Evolutionary conservation across 2,888 invertebrate genomes (phyloP), one percentile per base, ranked within the genome.

Genomic region (Stictocephala bisonia): DNA sequence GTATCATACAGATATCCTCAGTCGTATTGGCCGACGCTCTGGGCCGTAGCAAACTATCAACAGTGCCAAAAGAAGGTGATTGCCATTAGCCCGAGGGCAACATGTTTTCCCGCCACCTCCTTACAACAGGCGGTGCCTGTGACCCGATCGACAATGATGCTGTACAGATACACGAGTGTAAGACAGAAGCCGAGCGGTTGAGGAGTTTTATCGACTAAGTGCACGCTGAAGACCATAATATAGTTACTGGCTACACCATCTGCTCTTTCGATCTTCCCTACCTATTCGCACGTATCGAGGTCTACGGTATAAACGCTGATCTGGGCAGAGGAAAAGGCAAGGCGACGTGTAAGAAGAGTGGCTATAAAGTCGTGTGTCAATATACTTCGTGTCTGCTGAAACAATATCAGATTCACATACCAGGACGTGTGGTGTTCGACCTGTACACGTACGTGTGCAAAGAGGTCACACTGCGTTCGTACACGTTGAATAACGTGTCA

Each of bases 231-330:
- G 96, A 99, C 86, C 96, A 97, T 0, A 98, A 99, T 82, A 94
- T 99, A 78, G 87, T 97, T 80, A 89, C 94, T 64, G 98, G 98
- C 1, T 99, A 95, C 86, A 97, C 98, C 82, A 84, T 84, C 78
- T 77, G 50, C 11, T 18, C n/a, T 31, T 80, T 83, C 29, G 56
- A 56, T 18, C 15, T 56, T 13, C 27, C 29, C 2, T 26, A n/a
- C 29, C 26, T 56, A 6, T 56, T 56, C 29, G 29, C 9, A 3
- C 26, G 56, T 6, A 3, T 56, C 27, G 13, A 3, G 18, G n/a
- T n/a, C 7, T 18, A 56, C 15, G n/a, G 15, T 3, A 7, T 56
- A 2, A 6, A 11, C 13, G n/a, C 56, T 6, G 9, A 9, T 6
- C 11, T 56, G 13, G 29, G 56, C 9, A 18, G 56, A n/a, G 3